These are phyloP conservation scores for Saccopteryx bilineata DNA, from an alignment of 2,113 vertebrate genomes.

Conservation along the genomic window DNA sequence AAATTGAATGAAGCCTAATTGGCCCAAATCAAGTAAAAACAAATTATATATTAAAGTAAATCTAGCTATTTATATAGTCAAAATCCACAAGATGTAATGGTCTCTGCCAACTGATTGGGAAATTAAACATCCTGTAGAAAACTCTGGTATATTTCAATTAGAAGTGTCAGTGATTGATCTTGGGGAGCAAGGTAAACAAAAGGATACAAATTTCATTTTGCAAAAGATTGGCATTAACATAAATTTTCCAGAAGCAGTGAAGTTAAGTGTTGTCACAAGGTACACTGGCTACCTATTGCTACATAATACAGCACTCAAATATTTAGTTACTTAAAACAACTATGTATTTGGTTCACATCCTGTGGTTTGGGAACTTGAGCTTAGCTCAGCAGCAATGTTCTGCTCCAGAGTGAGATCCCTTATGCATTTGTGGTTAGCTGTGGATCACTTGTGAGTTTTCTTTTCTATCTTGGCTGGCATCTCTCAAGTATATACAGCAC, in stretches of 20 bases:
- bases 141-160: not conserved
- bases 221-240: not conserved
- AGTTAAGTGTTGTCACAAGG: not conserved
- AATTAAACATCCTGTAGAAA: not conserved
- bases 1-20: conserved; percentile 66
- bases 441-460: not conserved
- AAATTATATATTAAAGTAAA: conserved; percentile 44
- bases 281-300: not conserved
- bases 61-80: not conserved
- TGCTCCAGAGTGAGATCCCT: not conserved
- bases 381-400: not conserved
- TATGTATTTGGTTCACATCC: not conserved
- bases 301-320: not conserved
- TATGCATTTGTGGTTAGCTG: not conserved
- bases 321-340: not conserved
- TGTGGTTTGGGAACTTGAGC: not conserved
- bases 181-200: not conserved
- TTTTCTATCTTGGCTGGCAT: not conserved
- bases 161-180: not conserved
- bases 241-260: not conserved
- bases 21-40: conserved; percentile 59
- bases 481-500: not conserved
- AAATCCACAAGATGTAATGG: not conserved
- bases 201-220: not conserved
- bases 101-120: not conserved